phyloP scores from a whole-genome alignment of 2,113 vertebrate species.

The Dicerorhinus sumatrensis region DNA sequence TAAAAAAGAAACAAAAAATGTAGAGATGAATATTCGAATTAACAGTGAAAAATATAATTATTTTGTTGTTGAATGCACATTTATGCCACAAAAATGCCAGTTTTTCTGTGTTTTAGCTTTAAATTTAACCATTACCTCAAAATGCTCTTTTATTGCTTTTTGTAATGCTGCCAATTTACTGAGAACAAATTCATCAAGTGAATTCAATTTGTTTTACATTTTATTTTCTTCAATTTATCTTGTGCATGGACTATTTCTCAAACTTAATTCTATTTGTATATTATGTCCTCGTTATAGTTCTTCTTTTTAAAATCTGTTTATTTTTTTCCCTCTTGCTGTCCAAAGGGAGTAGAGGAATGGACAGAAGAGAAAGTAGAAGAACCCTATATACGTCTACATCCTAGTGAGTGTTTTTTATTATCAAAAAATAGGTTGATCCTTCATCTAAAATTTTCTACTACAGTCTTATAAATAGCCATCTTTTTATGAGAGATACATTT shows the following conservation, averaged over 20 bases:
- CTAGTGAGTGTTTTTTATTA: background rate
- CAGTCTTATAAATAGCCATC: background rate
- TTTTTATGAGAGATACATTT: background rate
- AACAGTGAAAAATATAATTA: background rate
- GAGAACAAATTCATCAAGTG: constrained; percentile 59
- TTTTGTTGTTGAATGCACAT: background rate
- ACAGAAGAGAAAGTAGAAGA: background rate
- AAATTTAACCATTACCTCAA: constrained; percentile 50
- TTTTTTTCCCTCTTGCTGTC: background rate
- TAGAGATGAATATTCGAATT: constrained; percentile 43
- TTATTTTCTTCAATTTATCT: constrained; percentile 69
- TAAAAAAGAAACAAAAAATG: constrained; percentile 27
- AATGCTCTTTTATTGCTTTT: constrained; percentile 56
- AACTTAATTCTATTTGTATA: constrained; percentile 33
- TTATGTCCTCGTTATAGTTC: background rate
- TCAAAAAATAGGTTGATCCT: background rate
- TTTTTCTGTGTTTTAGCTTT: constrained; percentile 25
- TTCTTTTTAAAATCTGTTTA: background rate
- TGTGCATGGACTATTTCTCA: constrained; percentile 48
- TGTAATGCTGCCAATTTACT: constrained; percentile 46
- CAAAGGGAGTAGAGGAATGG: background rate
- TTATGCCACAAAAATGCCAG: background rate
- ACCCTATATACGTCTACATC: background rate
- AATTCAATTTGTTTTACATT: constrained; percentile 67
- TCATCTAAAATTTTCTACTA: background rate